phyloP scores from a whole-genome alignment of 2,888 invertebrate species.

The Nesidiocoris tenuis region DNA sequence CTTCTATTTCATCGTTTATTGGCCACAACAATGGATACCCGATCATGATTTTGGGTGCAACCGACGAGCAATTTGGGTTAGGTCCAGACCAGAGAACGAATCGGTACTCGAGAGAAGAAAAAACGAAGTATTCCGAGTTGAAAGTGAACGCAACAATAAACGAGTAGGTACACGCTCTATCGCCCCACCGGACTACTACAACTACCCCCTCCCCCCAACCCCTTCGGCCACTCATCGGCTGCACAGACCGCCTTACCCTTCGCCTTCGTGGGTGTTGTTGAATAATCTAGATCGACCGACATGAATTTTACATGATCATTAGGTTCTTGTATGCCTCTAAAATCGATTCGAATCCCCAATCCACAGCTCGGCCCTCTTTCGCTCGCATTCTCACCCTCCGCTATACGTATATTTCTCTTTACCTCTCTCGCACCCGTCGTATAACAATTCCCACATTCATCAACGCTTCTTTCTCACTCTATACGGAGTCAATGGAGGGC shows the following conservation, averaged over 20 bases:
- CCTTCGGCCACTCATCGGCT: too few relatives aligned
- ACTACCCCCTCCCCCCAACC: too few relatives aligned
- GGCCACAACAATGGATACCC: too few relatives aligned
- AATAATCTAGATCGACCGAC: slow-evolving; percentile 31
- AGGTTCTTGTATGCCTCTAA: slow-evolving; percentile 4
- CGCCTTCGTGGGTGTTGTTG: slow-evolving; percentile 26
- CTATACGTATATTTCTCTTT: not conserved
- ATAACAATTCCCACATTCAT: not conserved
- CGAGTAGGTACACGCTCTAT: too few relatives aligned
- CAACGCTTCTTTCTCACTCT: not conserved
- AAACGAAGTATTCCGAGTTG: too few relatives aligned
- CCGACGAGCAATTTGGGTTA: too few relatives aligned
- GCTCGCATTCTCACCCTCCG: not conserved
- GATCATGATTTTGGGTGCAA: too few relatives aligned
- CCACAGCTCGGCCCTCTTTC: not conserved
- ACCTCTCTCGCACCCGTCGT: not conserved
- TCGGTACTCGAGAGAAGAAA: too few relatives aligned
- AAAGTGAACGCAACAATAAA: too few relatives aligned
- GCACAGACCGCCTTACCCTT: not conserved
- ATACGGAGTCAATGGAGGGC: not conserved
- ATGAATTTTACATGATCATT: slow-evolving; percentile 45
- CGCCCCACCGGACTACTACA: too few relatives aligned
- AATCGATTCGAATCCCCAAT: not conserved
- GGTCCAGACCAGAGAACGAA: too few relatives aligned
- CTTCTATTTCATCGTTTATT: too few relatives aligned